Percentiles rank a stretch among this genome's conserved stretches.
phyloP scores from a whole-genome alignment of 2,797 vertebrate species.

The Alauda arvensis region DNA sequence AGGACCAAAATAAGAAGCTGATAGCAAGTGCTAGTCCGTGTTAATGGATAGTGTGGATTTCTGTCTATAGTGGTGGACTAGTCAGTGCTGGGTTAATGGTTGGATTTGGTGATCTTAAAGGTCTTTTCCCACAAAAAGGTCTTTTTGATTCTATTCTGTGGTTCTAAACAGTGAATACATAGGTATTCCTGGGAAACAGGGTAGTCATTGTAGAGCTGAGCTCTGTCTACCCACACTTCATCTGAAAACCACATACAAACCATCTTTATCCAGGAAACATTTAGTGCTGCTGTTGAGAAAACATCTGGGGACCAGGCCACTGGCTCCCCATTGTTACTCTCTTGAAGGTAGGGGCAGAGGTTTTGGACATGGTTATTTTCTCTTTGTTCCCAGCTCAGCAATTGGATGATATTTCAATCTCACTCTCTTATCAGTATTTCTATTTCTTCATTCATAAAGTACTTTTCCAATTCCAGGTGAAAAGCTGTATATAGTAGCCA shows the following conservation, averaged over 20 bases:
- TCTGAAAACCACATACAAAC: background rate
- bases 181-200: background rate
- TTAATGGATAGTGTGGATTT: background rate
- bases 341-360: background rate
- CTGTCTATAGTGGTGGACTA: background rate
- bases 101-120: background rate
- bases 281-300: background rate
- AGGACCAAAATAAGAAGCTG: background rate
- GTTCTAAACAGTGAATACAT: background rate
- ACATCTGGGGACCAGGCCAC: background rate
- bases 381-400: background rate
- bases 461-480: background rate
- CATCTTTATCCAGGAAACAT: background rate
- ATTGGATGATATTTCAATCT: background rate
- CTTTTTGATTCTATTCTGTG: background rate
- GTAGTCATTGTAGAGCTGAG: background rate
- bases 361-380: background rate
- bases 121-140: background rate
- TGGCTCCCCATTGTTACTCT: fast-evolving
- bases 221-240: background rate
- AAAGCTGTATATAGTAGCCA: background rate
- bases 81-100: background rate
- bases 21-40: background rate
- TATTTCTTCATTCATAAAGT: background rate
- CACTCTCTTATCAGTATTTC: background rate